Evolutionary conservation across 2,888 invertebrate species (phyloP), one percentile per base, ranked within the genome.

Genomic region (Cinara cedri): DNA sequence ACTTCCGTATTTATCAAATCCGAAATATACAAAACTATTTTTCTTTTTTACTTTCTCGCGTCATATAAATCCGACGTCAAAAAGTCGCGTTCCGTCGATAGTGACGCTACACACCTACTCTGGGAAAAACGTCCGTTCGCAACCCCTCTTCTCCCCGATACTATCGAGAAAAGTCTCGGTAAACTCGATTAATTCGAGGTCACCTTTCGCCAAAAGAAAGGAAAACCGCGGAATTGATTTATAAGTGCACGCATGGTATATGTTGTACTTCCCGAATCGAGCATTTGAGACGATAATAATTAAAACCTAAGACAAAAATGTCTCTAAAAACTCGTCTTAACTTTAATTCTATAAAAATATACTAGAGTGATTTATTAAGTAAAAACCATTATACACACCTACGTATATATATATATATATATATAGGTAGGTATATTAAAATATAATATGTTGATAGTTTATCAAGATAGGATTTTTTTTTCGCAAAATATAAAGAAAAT

Each of bases 61-160:
- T n/a, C 46, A 42, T 34, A 70, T 68, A 68, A 68, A 78, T 70
- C 26, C 21, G 34, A 60, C 68, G 78, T 78, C 68, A 70, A 78
- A 68, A 68, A 68, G 68, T 78, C 68, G 60, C 76, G 68, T 76
- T 68, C n/a, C 8, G 44, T 49, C 26, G 68, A 68, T 46, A 46
- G 68, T 49, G 76, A 49, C 46, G 14, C 10, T 11, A 44, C 16
- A 66, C 42, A 44, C n/a, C 13, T 34, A 55, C 34, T 11, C 24
- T 42, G 8, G 24, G 21, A 24, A 44, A 44, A 75, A 55, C 57
- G 24, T 76, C 66, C 11, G 42, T 54, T 75, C 24, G n/a, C n/a
- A n/a, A n/a, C n/a, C n/a, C n/a, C n/a, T 54, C 19, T 66, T 26
- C 66, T 46, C 34, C 49, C 46, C n/a, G 19, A 0, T 44, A 16